Conservation (phyloP, 37 sponge, comb jelly and placozoan genomes). For the Cliona cf. orientalis region DNA sequence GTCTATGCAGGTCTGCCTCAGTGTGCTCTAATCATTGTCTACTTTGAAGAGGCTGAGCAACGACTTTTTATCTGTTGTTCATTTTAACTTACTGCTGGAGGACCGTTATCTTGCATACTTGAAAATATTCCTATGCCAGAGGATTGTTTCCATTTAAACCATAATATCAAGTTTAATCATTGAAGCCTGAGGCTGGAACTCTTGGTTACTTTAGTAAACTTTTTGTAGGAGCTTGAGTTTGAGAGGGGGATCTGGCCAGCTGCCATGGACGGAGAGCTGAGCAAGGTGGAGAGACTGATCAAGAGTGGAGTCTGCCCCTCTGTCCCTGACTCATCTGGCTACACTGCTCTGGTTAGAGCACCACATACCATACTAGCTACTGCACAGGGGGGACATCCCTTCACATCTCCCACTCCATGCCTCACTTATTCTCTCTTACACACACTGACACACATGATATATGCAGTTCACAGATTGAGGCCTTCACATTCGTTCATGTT, state of each 20-base stretch:
- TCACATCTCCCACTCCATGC: background rate
- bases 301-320: conserved; percentile 39
- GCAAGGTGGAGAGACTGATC: conserved; percentile 42
- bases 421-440: background rate
- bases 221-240: conserved; percentile 75
- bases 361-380: background rate
- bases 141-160: too few species aligned
- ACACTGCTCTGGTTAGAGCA: conserved; percentile 83
- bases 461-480: too few species aligned
- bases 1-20: conserved; percentile 35
- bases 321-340: conserved; percentile 72
- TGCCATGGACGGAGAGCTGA: conserved; percentile 79
- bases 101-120: too few species aligned
- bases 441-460: background rate
- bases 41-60: too few species aligned
- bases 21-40: background rate
- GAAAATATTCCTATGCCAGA: too few species aligned
- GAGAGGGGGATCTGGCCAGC: conserved; percentile 91
- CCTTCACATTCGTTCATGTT: too few species aligned
- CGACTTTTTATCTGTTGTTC: too few species aligned
- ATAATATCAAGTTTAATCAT: too few species aligned
- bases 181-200: too few species aligned
- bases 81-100: too few species aligned
- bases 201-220: too few species aligned
- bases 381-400: background rate